Evolutionary conservation across 1,140 invertebrate species (phyloP), one percentile per base, ranked within the genome.

Genomic region (Psix sp.): DNA sequence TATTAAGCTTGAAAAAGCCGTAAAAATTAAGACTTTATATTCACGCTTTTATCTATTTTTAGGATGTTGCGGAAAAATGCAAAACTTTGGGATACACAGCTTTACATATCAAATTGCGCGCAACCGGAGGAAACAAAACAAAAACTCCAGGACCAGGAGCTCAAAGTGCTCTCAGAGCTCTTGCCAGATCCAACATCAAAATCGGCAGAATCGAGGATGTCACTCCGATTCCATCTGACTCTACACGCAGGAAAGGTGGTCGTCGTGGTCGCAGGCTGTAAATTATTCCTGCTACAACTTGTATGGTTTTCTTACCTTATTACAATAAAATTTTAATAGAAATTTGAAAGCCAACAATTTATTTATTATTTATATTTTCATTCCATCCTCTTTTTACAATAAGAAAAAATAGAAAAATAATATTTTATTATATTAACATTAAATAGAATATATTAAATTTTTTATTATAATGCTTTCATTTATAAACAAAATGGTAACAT

Each of bases 151-250:
- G 98, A 84, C 98, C 98, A 24, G 98, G 98, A 77, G 98, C 98
- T 40, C 98, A 99, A 87, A 98, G 97, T 40, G 98, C 98, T 45
- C 90, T 99, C 1, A 91, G 98, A 77, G 98, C 98, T 82, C 90
- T 99, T 63, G 98, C 98, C 77, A 95, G 98, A 88, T 96, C 97
- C 38, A 96, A 95, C 72, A 99, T 99, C 95, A 99, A 99, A 87
- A 99, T 99, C 87, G 98, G 98, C 33, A 92, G 98, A 77, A 99
- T 99, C 88, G 97, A 96, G 89, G 98, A 99, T 91, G 98, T 99
- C 0, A 99, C 98, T 5, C 98, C 98, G 9, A 98, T 99, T 88
- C 98, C 98, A 82, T 98, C 97, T 60, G 98, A 99, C 88, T 95
- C 95, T 21, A 99, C 98, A 13, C 93, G 98, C 82, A 96, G 98